Percentiles rank a stretch among this genome's conserved stretches.
These are phyloP conservation scores for Zaprionus lachaisei DNA, from an alignment of 1,140 invertebrate genomes.

Conservation along the genomic window DNA sequence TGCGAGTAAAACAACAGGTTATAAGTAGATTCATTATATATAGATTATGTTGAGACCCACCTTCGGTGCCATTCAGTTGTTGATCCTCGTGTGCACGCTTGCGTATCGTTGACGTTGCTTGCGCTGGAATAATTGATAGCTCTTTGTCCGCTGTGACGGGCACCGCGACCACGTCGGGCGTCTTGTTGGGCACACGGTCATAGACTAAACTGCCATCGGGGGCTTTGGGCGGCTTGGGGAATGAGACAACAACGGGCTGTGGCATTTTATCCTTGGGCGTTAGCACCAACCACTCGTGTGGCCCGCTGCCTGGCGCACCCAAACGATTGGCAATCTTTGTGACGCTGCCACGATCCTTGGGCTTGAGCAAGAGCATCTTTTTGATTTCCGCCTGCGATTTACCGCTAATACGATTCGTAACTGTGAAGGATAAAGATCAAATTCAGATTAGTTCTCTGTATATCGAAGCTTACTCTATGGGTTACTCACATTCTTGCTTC, in stretches of 20 bases:
- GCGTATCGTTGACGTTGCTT: slow-evolving; percentile 86
- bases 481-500: slow-evolving; percentile 92
- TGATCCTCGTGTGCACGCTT: slow-evolving; percentile 90
- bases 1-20: background rate
- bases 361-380: slow-evolving; percentile 85
- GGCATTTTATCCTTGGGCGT: slow-evolving; percentile 92
- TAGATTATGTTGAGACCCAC: slow-evolving; percentile 28
- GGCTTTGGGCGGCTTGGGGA: slow-evolving; percentile 94
- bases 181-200: slow-evolving; percentile 92
- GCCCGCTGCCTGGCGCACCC: slow-evolving; percentile 88
- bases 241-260: slow-evolving; percentile 91
- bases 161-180: slow-evolving; percentile 87
- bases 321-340: slow-evolving; percentile 91
- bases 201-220: slow-evolving; percentile 94
- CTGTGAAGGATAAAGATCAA: slow-evolving; percentile 67
- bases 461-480: background rate
- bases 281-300: slow-evolving; percentile 92
- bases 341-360: slow-evolving; percentile 88
- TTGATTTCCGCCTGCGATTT: slow-evolving; percentile 87
- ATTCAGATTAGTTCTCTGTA: background rate
- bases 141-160: slow-evolving; percentile 78
- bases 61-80: slow-evolving; percentile 90
- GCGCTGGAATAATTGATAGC: slow-evolving; percentile 80
- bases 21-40: background rate
- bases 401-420: slow-evolving; percentile 87